A percentile compares a stretch with the other conserved stretches of the same genome.
These are phyloP conservation scores for Julus scanicus DNA, from an alignment of 2,888 invertebrate species.

Conservation along the genomic window DNA sequence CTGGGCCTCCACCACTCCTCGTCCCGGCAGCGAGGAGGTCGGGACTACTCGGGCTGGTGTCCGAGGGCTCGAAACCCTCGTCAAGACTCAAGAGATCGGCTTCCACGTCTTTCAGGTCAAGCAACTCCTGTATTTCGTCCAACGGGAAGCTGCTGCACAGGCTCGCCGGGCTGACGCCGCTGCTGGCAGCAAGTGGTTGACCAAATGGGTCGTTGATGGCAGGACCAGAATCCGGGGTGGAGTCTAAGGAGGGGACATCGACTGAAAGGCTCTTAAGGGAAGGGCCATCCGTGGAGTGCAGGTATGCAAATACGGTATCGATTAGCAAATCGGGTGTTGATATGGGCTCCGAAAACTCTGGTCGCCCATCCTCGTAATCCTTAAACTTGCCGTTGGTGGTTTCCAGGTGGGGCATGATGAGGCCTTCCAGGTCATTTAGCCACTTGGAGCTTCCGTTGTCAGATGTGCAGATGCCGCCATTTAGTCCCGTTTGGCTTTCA, in stretches of 20 bases:
- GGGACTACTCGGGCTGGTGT: not conserved
- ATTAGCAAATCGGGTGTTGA: not conserved
- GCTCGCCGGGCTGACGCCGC: not conserved
- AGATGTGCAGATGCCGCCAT: too few species aligned
- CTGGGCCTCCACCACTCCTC: conserved; percentile 57
- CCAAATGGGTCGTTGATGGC: not conserved
- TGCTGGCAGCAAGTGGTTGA: not conserved
- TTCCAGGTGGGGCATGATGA: not conserved
- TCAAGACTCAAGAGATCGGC: conserved; percentile 41
- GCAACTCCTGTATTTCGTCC: not conserved
- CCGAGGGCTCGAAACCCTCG: conserved; percentile 47
- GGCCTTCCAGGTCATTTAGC: not conserved
- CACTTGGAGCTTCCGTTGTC: conserved; percentile 25
- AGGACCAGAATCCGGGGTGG: not conserved
- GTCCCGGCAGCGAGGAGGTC: not conserved
- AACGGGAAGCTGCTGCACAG: not conserved
- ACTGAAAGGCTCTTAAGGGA: not conserved
- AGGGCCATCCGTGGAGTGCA: not conserved
- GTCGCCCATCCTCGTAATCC: not conserved
- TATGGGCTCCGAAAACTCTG: not conserved
- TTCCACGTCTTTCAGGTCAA: not conserved
- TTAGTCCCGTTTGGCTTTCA: not conserved
- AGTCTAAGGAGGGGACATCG: not conserved
- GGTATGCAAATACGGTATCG: not conserved
- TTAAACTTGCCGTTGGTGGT: not conserved